Evolutionary conservation across 2,888 invertebrate species (phyloP), one percentile per base, ranked within the genome.

Genomic region (Meiosimyza platycephala): DNA sequence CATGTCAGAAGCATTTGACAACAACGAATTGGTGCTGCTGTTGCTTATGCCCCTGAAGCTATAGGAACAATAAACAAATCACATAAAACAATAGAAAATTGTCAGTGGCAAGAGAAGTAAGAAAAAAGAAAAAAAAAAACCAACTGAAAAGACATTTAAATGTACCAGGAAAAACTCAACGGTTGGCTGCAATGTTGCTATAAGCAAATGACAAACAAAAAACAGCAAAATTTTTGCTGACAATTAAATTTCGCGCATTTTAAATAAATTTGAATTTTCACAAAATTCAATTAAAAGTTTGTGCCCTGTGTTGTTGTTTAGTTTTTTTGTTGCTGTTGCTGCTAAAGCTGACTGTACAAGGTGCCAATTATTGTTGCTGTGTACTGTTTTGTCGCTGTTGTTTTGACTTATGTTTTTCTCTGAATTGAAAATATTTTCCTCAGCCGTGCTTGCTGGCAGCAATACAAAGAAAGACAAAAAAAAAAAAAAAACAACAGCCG

Each of bases 181-280:
- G 60, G 33, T 60, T 22, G 33, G 28, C 28, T 28, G 28, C 4
- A 3, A 15, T 33, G 33, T 60, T 40, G 33, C 15, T 60, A 33
- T n/a, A 33, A 22, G 40, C 28, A 59, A 66, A 51, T 52, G 60
- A 57, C 28, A 47, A 40, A 62, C 48, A 48, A 47, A 68, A 63
- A 62, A 60, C 60, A 63, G 18, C 13, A 71, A 74, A 54, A 55
- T 67, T 71, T 67, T 67, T 63, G 64, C 64, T 51, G 64, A 52
- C 64, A 64, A 64, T 64, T 64, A 64, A 64, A 51, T 64, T 64
- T 50, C 64, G 50, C 18, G 64, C 64, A 64, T 64, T 52, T 28
- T 50, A 64, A 64, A 64, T 64, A 64, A 64, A 64, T 40, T 40
- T 40, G 40, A 40, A 40, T 7, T 40, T 64, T 52, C 54, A 18